These are phyloP conservation scores for Diglossa cyanea DNA, from an alignment of 2,797 vertebrate genomes.

Conservation along the genomic window DNA sequence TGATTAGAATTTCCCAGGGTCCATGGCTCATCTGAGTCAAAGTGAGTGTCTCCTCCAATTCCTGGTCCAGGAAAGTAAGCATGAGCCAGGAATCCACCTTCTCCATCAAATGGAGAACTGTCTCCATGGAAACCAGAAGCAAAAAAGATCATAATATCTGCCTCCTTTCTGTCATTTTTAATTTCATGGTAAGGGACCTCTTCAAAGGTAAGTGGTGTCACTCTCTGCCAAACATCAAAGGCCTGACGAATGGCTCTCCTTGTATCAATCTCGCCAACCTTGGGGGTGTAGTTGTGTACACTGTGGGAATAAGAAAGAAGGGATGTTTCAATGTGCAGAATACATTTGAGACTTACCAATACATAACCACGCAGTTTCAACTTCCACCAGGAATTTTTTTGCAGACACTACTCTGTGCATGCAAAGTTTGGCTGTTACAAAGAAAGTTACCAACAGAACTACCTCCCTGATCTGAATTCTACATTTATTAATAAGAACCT, in stretches of 20 bases:
- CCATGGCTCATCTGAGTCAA: constrained; percentile 97
- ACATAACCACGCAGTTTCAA: not conserved
- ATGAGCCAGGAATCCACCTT: constrained; percentile 96
- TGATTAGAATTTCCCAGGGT: constrained; percentile 94
- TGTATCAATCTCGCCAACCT: constrained; percentile 94
- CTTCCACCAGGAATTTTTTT: not conserved
- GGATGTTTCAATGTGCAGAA: not conserved
- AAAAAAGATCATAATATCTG: constrained; percentile 99
- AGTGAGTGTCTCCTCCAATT: constrained; percentile 97
- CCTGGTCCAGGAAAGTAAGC: constrained; percentile 97
- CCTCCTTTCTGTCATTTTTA: constrained; percentile 94
- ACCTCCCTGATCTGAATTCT: not conserved
- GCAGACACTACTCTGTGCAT: not conserved
- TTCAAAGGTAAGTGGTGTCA: constrained; percentile 95
- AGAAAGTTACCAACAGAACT: not conserved
- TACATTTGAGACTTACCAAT: not conserved
- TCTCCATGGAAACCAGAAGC: constrained; percentile 98
- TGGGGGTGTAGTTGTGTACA: constrained; percentile 97
- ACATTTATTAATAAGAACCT: not conserved
- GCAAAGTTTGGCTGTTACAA: not conserved
- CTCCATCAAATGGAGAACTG: constrained; percentile 96
- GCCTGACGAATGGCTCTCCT: constrained; percentile 93
- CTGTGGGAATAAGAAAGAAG: constrained; percentile 72
- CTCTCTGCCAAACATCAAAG: constrained; percentile 97
- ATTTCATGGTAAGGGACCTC: constrained; percentile 93